Percentiles rank a stretch among this genome's conserved stretches.
These are phyloP conservation scores for Orbicella faveolata DNA, from an alignment of 64 coral and sea anemone species.

Conservation along the genomic window DNA sequence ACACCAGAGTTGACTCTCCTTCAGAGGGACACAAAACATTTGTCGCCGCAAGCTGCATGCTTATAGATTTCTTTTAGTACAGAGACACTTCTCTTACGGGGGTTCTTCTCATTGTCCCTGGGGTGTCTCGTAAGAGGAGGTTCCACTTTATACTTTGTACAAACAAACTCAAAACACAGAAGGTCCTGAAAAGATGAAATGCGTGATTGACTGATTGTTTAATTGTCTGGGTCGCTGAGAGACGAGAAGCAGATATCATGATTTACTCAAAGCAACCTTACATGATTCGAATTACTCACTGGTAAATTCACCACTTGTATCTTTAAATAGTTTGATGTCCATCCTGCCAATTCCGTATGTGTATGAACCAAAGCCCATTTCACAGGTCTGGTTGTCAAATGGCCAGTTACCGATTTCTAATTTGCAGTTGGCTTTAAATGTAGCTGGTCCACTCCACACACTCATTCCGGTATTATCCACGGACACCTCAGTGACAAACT, in stretches of 20 bases:
- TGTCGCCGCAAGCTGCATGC: too few species aligned
- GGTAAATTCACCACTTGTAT: slow-evolving; percentile 10
- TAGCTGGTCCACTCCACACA: slow-evolving; percentile 66
- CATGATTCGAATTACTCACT: neutral
- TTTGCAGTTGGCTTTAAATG: slow-evolving; percentile 45
- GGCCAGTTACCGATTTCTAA: slow-evolving; percentile 40
- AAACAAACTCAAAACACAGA: too few species aligned
- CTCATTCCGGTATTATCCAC: slow-evolving; percentile 25
- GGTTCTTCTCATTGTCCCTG: too few species aligned
- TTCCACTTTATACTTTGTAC: too few species aligned
- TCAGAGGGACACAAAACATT: too few species aligned
- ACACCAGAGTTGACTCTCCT: too few species aligned
- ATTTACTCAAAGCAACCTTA: neutral
- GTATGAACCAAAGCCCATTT: slow-evolving; percentile 57
- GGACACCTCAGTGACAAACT: slow-evolving; percentile 41
- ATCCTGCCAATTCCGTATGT: slow-evolving; percentile 38
- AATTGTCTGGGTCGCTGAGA: neutral
- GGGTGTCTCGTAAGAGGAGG: too few species aligned
- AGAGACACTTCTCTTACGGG: too few species aligned
- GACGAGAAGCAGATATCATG: too few species aligned
- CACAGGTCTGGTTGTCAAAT: slow-evolving; percentile 50
- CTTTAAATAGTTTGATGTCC: slow-evolving; percentile 24
- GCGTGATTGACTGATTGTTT: neutral
- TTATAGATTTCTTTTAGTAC: too few species aligned
- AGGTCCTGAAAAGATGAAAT: too few species aligned